Base-by-base conservation (phyloP, 1,140 invertebrate species). In the Phortica variegata region DNA sequence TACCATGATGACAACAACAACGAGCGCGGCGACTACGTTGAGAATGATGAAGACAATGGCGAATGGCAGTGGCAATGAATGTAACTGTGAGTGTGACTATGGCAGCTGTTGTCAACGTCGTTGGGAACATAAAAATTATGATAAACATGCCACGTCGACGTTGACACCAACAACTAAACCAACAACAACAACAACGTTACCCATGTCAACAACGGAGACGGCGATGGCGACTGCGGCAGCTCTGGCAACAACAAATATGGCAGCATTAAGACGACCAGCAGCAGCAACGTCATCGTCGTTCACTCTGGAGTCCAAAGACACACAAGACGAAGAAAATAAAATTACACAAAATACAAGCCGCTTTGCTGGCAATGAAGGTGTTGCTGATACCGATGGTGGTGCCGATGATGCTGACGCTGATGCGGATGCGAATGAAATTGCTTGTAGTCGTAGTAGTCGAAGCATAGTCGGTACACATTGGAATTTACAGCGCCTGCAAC, bases 81-180 rank as follows among this genome's bases (percentile, higher is more conserved):
- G 5, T 26, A 26, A 26, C 5, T 6, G 5, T 5, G 23, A 5
- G 23, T 6, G 23, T 26, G 23, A 26, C 23, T n/a, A 29, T 47
- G 47, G 37, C 48, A 23, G 55, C 48, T 58, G 51, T 48, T 61
- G 54, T 39, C 55, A 49, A 32, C 43, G 38, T 49, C 45, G 39
- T 53, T 56, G 58, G 50, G 48, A 58, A 54, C 65, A 69, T 54
- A 69, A 65, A 61, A 69, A 68, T 68, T 69, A 68, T 68, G 65
- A 68, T 68, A 69, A 70, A 65, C 65, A 69, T 60, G 65, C 54
- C 54, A 52, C 51, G 58, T 49, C 41, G 26, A 33, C 45, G 36
- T 16, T 16, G 18, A 34, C 39, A 38, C 23, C 42, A 38, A 13
- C 52, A 29, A 18, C 31, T 45, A 31, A 20, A 15, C 12, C 40